Evolutionary conservation across 2,888 invertebrate species (phyloP), one percentile per base, ranked within the genome.

Genomic region (Sussaba pulchella): DNA sequence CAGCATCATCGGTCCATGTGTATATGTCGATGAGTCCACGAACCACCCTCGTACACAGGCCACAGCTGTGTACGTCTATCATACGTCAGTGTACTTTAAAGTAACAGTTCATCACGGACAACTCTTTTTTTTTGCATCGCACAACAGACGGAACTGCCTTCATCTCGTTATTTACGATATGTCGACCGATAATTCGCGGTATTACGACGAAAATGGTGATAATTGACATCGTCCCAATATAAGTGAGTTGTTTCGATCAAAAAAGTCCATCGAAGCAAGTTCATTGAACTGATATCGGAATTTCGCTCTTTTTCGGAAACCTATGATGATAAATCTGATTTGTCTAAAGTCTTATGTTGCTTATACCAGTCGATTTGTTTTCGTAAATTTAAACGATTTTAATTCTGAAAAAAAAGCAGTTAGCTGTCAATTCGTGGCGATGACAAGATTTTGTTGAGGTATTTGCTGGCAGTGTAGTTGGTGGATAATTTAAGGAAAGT

Each of bases 81-180:
- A 17, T n/a, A n/a, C 9, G 26, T 14, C 14, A 14, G 43, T n/a
- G 43, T 10, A n/a, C n/a, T n/a, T 12, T n/a, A n/a, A 4, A n/a
- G n/a, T n/a, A n/a, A n/a, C 3, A 4, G 26, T 31, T 19, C 36
- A 12, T 47, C 12, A 17, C 50, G 17, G 21, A 39, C n/a, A 21
- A 50, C 39, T 67, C 19, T 39, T 10, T 39, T 12, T 10, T 36
- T 50, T 39, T 9, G 66, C 50, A 50, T 47, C 45, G 26, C 61
- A 36, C 75, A 31, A 47, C 43, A 61, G 26, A 19, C 21, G 41
- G 70, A 73, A 31, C 31, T 45, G 52, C 24, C 39, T 52, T 74
- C 43, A 41, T 54, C 41, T 21, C 39, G 64, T 72, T 72, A 76
- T 72, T 77, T 73, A 69, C 76, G 72, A 67, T 76, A 72, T 81